A percentile compares a stretch with the other conserved stretches of the same genome.
These are phyloP conservation scores for Ctenoplectra terminalis DNA, from an alignment of 1,140 invertebrate species.

Conservation along the genomic window DNA sequence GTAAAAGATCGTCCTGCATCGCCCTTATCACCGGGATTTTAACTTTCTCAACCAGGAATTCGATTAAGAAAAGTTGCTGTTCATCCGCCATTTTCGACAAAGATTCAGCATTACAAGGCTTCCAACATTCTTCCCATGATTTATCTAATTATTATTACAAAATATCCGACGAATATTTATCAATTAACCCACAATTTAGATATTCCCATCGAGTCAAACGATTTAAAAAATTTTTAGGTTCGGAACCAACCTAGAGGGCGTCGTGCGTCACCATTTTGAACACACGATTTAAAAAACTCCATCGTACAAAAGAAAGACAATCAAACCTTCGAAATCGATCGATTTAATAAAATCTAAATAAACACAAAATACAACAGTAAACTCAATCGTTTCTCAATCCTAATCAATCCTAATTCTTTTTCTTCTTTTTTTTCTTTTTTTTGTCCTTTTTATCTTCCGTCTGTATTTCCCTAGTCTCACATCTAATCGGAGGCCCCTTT, in stretches of 20 bases:
- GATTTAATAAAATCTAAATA: neutral
- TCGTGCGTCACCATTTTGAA: neutral
- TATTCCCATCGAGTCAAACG: neutral
- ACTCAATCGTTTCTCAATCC: too few species aligned
- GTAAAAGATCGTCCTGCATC: constrained; percentile 69
- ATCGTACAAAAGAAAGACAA: too few species aligned
- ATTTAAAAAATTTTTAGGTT: neutral
- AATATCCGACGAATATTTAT: neutral
- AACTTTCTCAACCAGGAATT: constrained; percentile 77
- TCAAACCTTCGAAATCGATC: too few species aligned
- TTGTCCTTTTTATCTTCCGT: constrained; percentile 67
- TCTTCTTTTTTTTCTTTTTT: constrained; percentile 24
- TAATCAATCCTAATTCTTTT: constrained; percentile 41
- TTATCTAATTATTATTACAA: neutral
- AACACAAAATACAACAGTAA: neutral
- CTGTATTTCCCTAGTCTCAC: constrained; percentile 78
- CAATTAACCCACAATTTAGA: constrained; percentile 24
- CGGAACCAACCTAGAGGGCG: neutral
- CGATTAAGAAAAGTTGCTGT: constrained; percentile 77
- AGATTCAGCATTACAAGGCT: neutral
- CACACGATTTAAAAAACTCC: neutral
- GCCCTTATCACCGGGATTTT: constrained; percentile 75
- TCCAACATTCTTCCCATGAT: neutral
- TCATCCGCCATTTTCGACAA: constrained; percentile 56
- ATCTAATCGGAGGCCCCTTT: constrained; percentile 74